A percentile compares a stretch with the other conserved stretches of the same genome.
These are phyloP conservation scores for Serinus canaria DNA, from an alignment of 2,113 vertebrate genomes.

Conservation along the genomic window DNA sequence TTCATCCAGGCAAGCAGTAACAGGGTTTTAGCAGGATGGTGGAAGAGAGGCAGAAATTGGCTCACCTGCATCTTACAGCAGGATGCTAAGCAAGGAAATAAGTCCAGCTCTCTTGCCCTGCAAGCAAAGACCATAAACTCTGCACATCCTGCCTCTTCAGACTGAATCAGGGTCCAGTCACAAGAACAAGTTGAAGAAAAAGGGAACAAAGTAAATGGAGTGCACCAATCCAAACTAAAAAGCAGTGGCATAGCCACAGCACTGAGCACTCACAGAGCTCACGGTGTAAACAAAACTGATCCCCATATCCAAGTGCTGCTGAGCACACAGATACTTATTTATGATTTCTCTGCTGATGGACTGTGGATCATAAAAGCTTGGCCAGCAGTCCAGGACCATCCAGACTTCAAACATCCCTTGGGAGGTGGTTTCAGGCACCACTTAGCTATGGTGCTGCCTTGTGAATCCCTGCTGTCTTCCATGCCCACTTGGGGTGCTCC, in stretches of 20 bases:
- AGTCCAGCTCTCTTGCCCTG: not conserved
- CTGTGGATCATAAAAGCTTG: not conserved
- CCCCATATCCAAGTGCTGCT: not conserved
- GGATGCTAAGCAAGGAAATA: not conserved
- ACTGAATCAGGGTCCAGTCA: not conserved
- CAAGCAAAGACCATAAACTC: not conserved
- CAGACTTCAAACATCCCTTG: not conserved
- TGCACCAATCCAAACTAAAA: not conserved
- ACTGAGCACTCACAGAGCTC: not conserved
- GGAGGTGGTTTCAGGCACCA: not conserved
- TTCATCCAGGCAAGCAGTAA: not conserved
- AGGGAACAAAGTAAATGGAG: not conserved
- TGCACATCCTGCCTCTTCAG: not conserved
- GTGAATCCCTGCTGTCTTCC: not conserved
- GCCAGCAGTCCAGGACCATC: not conserved
- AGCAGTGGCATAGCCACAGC: not conserved
- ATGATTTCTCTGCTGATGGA: not conserved
- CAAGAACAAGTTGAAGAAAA: not conserved
- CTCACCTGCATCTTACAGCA: not conserved
- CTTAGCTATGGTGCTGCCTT: not conserved
- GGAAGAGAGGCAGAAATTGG: not conserved
- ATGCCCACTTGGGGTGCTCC: fast-evolving
- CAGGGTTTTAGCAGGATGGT: not conserved
- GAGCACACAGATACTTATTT: not conserved
- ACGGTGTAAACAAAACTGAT: not conserved